Evolutionary conservation across 23 tunicate species (phyloP), one percentile per base, ranked within the genome.

Genomic region (Phallusia fumigata): DNA sequence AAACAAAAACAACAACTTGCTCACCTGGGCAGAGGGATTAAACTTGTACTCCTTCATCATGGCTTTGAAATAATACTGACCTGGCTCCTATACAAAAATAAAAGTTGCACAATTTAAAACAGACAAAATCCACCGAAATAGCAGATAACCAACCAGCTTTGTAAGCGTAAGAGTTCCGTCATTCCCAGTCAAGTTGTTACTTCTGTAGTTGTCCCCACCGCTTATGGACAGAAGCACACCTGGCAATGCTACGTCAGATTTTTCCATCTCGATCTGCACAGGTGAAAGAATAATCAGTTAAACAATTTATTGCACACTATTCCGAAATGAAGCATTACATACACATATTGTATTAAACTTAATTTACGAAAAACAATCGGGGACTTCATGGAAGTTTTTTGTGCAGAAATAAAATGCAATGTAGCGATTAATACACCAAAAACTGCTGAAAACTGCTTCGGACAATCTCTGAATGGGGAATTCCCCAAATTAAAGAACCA

Each of bases 41-140:
- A 93, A 93, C 73, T 88, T 85, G 44, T 79, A 93, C 76, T 93
- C 98, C 82, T 93, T 93, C 98, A 93, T 93, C 45, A 88, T 87
- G 11, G 98, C 93, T 74, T 93, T 93, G 90, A 88, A 93, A 51
- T 93, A 93, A 77, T 93, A 93, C 35, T 90, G 88, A 0, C 98
- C 98, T 3, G 98, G 98, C 51, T 93, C 87, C 97, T 92, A 65
- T 0, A 53, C 76, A 69, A n/a, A 73, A 84, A 32, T 80, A 40
- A 40, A 40, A 40, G 5, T 40, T 10, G 47, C 47, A 10, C 6
- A 65, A 26, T 5, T 5, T 65, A 40, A 40, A 40, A 40, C n/a
- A n/a, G n/a, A n/a, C n/a, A n/a, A n/a, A n/a, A n/a, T n/a, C n/a
- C n/a, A n/a, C n/a, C 47, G 10, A 40, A 40, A 40, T 10, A 40